Base-by-base conservation (phyloP, 2,113 vertebrate genomes). In the Syngnathoides biaculeatus region DNA sequence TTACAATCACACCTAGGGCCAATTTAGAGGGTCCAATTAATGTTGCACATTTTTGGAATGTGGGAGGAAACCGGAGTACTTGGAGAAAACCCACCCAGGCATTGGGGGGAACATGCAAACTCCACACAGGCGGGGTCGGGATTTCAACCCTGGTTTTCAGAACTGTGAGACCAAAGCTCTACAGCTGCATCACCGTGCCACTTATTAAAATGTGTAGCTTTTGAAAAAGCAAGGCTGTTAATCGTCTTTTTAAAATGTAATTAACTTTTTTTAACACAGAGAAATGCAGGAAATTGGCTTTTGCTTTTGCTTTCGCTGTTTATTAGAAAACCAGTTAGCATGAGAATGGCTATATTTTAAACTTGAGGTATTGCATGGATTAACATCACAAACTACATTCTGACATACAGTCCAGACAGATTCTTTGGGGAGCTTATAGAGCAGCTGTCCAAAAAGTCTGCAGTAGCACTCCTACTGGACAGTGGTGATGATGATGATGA, bases 371-470 rank as follows among this genome's bases (percentile, higher is more conserved):
- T 64, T 27, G 55, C 38, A 26, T 53, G 27, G 35, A 62, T 67
- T 69, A 67, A 42, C 40, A 55, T 19, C 39, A 42, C 14, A 69
- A 74, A 65, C 45, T 58, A 5, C 59, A 24, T 68, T 73, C 20
- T 71, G n/a, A 56, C 67, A 42, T 57, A 47, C 50, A 69, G 61
- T 57, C 26, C 48, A 74, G 63, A 77, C 72, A 79, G 79, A 47
- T 83, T 69, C 57, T 65, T 52, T 74, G 43, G 11, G 43, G n/a
- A 45, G 43, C 43, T 50, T 70, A 63, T 68, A 50, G 67, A 71
- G 47, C 73, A 78, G 75, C 75, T 71, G 67, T 53, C 55, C 30
- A 61, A 88, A 70, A 79, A 77, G 56, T 77, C 64, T 42, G 67
- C 45, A 42, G 66, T 83, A 84, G 74, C 65, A 35, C 30, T 65